Conservation (phyloP, 2,888 invertebrate species). For the Eupithecia centaureata region DNA sequence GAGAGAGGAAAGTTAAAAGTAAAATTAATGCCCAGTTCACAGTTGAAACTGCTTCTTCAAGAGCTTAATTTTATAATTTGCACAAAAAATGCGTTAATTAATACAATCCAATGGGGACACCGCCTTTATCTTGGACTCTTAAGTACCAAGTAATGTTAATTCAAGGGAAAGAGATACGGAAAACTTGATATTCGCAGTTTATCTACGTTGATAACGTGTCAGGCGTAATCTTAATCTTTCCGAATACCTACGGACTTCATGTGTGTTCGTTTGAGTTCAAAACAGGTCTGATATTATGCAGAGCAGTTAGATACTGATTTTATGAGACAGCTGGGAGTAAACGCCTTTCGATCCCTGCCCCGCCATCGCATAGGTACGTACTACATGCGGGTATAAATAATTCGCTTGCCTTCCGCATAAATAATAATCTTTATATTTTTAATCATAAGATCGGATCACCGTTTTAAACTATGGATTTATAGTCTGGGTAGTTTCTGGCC, state of each 20-base stretch:
- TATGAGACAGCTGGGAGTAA: conserved; percentile 71
- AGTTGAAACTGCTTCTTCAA: conserved; percentile 54
- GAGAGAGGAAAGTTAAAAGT: conserved; percentile 33
- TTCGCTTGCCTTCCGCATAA: conserved; percentile 56
- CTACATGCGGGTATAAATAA: conserved; percentile 55
- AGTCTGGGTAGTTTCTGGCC: background rate
- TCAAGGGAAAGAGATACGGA: conserved; percentile 36
- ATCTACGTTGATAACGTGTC: conserved; percentile 69
- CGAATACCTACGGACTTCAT: conserved; percentile 65
- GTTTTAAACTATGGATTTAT: background rate
- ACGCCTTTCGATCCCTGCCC: conserved; percentile 65
- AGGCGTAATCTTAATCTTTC: conserved; percentile 65
- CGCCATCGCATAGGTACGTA: conserved; percentile 42
- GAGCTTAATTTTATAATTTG: conserved; percentile 53
- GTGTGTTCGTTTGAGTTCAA: conserved; percentile 61
- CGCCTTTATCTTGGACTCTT: conserved; percentile 31
- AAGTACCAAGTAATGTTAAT: conserved; percentile 30
- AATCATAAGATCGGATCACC: conserved; percentile 26
- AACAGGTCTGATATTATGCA: conserved; percentile 74
- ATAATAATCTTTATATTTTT: conserved; percentile 48
- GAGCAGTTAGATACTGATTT: conserved; percentile 78
- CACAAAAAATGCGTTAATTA: conserved; percentile 53
- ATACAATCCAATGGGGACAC: conserved; percentile 51
- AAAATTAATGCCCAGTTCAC: conserved; percentile 40
- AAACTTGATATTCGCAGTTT: conserved; percentile 55